phyloP scores from a whole-genome alignment of 2,113 vertebrate species.

The Pleuronectes platessa region DNA sequence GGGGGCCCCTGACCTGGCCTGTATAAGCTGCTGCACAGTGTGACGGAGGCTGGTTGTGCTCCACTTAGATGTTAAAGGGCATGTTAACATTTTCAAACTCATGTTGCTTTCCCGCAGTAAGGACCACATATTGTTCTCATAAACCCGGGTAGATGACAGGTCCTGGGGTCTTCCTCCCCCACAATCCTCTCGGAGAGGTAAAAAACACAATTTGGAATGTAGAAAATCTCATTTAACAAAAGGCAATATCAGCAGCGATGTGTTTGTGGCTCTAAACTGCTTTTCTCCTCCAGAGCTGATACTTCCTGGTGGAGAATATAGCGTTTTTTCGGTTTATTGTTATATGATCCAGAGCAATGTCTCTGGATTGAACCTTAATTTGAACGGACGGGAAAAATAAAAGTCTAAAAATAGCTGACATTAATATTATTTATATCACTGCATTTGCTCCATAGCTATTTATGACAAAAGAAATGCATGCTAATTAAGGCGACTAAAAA shows the following conservation, averaged over 20 bases:
- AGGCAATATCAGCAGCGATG: constrained; percentile 8
- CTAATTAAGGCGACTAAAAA: constrained; percentile 29
- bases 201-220: constrained; percentile 29
- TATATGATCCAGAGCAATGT: constrained; percentile 26
- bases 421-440: constrained; percentile 49
- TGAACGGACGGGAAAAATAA: constrained; percentile 9
- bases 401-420: constrained; percentile 52
- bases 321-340: constrained; percentile 33
- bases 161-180: constrained; percentile 43
- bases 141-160: constrained; percentile 16
- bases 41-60: constrained; percentile 41
- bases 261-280: not conserved
- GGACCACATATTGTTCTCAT: constrained; percentile 32
- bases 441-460: constrained; percentile 41
- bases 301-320: constrained; percentile 1
- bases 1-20: constrained; percentile 15
- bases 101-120: constrained; percentile 55
- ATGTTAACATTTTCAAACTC: constrained; percentile 64
- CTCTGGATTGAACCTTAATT: constrained; percentile 32
- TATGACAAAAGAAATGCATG: constrained; percentile 20
- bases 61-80: constrained; percentile 62
- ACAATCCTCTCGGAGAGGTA: constrained; percentile 8
- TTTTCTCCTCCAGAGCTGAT: constrained; percentile 6
- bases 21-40: constrained; percentile 27
- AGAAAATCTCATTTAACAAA: constrained; percentile 30